phyloP scores from a whole-genome alignment of 2,888 invertebrate species.

The Cinara cedri region DNA sequence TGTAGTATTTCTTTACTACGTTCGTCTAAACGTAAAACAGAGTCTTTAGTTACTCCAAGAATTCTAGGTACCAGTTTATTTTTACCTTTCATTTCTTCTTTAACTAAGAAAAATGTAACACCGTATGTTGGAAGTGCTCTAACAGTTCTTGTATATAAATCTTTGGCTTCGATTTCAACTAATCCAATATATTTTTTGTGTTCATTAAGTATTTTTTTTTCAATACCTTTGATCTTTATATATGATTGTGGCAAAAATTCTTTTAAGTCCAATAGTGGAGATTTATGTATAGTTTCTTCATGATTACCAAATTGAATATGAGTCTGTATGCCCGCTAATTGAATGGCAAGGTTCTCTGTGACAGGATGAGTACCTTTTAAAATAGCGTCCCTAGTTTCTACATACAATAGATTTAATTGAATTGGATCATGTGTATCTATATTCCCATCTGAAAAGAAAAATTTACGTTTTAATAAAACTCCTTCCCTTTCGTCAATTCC shows the following conservation, averaged over 20 bases:
- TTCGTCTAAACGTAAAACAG: conserved; percentile 96
- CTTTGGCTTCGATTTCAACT: conserved; percentile 94
- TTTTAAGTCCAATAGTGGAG: conserved; percentile 93
- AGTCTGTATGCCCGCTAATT: conserved; percentile 96
- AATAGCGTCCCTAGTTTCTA: conserved; percentile 94
- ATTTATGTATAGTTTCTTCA: conserved; percentile 91
- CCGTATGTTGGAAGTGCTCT: conserved; percentile 96
- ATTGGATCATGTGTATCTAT: conserved; percentile 97
- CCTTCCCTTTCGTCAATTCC: conserved; percentile 93
- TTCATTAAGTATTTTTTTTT: conserved; percentile 95
- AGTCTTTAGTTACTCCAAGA: conserved; percentile 97
- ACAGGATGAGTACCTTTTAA: conserved; percentile 97
- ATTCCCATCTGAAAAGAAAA: conserved; percentile 98
- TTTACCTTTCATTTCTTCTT: conserved; percentile 98
- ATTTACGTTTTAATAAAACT: conserved; percentile 88
- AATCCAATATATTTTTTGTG: conserved; percentile 81
- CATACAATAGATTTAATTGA: conserved; percentile 94
- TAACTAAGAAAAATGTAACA: conserved; percentile 98
- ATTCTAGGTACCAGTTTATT: conserved; percentile 96
- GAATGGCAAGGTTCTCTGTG: conserved; percentile 90
- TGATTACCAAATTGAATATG: conserved; percentile 98
- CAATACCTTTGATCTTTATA: conserved; percentile 90
- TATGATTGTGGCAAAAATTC: conserved; percentile 97
- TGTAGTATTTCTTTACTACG: conserved; percentile 96
- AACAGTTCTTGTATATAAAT: conserved; percentile 93